Percentiles rank a stretch among this genome's conserved stretches.
Evolutionary conservation across 2,113 vertebrate species (phyloP).

Genomic region (Acrocephalus kingi): DNA sequence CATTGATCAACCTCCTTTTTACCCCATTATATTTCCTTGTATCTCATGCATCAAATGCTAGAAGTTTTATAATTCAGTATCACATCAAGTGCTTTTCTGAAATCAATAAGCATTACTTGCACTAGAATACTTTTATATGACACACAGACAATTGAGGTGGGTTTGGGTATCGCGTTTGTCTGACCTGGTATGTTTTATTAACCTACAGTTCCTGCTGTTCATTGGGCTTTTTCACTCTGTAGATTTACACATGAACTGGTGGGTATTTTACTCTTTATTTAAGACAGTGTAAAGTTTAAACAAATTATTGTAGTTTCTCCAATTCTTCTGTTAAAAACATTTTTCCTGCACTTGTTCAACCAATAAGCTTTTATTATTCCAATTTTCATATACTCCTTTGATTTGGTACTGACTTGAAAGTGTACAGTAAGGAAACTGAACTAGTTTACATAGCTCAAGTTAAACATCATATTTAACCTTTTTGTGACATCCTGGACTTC

Average conservation of each 20-base stretch:
- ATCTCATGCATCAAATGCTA: background rate
- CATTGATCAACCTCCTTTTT: background rate
- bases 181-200: background rate
- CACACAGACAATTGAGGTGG: background rate
- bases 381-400: background rate
- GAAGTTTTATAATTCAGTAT: background rate
- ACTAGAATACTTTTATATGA: background rate
- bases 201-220: background rate
- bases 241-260: background rate
- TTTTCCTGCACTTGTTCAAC: background rate
- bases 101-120: constrained; percentile 20
- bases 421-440: background rate
- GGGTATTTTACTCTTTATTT: background rate
- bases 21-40: background rate
- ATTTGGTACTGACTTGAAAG: background rate
- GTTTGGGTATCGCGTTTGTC: background rate
- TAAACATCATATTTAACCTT: background rate
- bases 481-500: background rate
- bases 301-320: background rate
- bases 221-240: background rate
- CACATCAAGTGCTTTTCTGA: background rate
- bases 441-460: background rate
- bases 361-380: background rate
- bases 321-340: background rate
- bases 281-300: background rate